phyloP scores from a whole-genome alignment of 2,888 invertebrate genomes.

The Andrena bucephala region DNA sequence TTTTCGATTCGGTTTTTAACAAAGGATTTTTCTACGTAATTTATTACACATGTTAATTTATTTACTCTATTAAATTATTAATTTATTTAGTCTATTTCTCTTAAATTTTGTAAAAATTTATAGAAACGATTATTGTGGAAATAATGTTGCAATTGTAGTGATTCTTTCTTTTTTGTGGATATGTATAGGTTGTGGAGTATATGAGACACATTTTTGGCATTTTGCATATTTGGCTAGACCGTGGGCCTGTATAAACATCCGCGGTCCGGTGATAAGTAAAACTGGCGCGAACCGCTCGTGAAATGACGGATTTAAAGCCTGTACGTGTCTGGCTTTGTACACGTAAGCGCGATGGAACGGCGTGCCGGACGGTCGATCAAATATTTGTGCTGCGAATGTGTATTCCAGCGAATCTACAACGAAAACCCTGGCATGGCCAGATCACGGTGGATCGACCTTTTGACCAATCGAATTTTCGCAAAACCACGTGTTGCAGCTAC shows the following conservation, averaged over 20 bases:
- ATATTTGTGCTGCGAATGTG: constrained; percentile 32
- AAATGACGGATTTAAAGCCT: constrained; percentile 41
- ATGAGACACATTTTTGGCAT: constrained; percentile 6
- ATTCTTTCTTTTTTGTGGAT: neutral
- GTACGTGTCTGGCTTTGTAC: constrained; percentile 17
- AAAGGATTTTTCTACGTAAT: too few relatives aligned
- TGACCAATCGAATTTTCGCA: constrained; percentile 2
- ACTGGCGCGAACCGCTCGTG: constrained; percentile 14
- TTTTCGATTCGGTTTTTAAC: too few relatives aligned
- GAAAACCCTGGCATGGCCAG: neutral
- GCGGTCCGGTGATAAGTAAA: constrained; percentile 18
- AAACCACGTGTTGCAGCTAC: constrained; percentile 32
- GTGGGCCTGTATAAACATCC: constrained; percentile 34
- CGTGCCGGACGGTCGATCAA: constrained; percentile 25
- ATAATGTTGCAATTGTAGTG: neutral
- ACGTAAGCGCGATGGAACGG: constrained; percentile 13
- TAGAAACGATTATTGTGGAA: too few relatives aligned
- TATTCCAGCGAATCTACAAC: constrained; percentile 7
- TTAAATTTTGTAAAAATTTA: too few relatives aligned
- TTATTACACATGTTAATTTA: too few relatives aligned
- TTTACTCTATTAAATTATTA: too few relatives aligned
- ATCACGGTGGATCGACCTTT: constrained; percentile 6
- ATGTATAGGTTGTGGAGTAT: neutral
- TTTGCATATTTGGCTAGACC: constrained; percentile 18
- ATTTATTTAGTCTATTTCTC: too few relatives aligned